A percentile compares a stretch with the other conserved stretches of the same genome.
Conservation (phyloP, 2,888 invertebrate genomes). For the Microctonus hyperodae region DNA sequence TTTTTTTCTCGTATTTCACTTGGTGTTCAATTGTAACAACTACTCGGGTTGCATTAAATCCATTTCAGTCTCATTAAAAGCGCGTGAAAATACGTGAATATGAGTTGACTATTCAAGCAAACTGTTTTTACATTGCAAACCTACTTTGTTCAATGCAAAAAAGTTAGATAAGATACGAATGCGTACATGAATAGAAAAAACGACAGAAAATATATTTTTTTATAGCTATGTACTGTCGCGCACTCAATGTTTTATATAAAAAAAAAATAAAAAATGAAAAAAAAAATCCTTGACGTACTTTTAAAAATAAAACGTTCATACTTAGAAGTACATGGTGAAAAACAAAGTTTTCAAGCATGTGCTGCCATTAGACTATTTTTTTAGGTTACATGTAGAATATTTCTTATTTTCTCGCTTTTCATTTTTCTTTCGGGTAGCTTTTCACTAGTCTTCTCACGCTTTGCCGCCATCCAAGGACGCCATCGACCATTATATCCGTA, state of each 20-base stretch:
- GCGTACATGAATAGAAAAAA: too few relatives aligned
- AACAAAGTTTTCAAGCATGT: too few relatives aligned
- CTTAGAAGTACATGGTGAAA: too few relatives aligned
- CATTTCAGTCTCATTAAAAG: conserved; percentile 22
- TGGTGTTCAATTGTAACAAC: conserved; percentile 25
- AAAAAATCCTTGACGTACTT: background rate
- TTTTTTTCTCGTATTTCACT: conserved; percentile 7
- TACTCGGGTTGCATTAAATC: conserved; percentile 20
- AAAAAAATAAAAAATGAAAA: too few relatives aligned
- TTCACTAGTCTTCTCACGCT: conserved; percentile 15
- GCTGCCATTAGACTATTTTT: too few relatives aligned
- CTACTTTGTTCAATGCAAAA: conserved; percentile 2
- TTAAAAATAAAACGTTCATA: too few relatives aligned
- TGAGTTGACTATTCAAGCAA: conserved; percentile 4
- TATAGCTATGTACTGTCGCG: conserved; percentile 2
- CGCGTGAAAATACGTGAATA: conserved; percentile 14
- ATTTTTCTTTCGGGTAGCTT: conserved; percentile 8
- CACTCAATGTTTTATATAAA: background rate
- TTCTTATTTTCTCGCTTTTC: background rate
- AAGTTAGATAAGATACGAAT: too few relatives aligned
- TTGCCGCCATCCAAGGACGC: conserved; percentile 11
- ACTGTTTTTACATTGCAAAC: conserved; percentile 19
- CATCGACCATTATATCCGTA: conserved; percentile 17
- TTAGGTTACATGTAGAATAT: background rate
- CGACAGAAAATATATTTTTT: too few relatives aligned